Base-by-base conservation (phyloP, 1,140 invertebrate species). In the Oscheius sp. region DNA sequence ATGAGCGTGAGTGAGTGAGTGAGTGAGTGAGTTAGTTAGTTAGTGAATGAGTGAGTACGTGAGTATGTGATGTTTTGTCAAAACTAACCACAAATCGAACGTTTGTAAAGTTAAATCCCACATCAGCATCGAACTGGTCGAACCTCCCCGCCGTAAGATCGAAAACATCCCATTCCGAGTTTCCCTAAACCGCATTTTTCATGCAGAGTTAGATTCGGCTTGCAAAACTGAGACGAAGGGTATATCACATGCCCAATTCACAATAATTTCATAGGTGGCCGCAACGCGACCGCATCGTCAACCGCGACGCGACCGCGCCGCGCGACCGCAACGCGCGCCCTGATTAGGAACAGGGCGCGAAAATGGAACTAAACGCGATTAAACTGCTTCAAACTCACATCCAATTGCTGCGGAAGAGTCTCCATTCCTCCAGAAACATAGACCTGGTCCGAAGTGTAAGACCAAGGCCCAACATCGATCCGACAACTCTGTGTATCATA, bases 401-500 rank as follows among this genome's bases (percentile, higher is more conserved):
- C 59, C 10, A 29, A 3, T 26, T 62, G 13, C 10, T 7, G 10
- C 7, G 10, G 23, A 31, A 26, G 3, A 13, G 32, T 3, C 3
- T 32, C 15, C 26, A 7, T 4, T 29, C 10, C 59, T 13, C 7
- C 59, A 15, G 3, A 29, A 7, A 35, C 13, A 63, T 10, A 63
- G 0, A 71, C 49, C 46, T 64, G 32, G 2, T 64, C 32, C 7
- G 20, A 13, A 4, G 70, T 73, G 32, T 73, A 73, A 18, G 36
- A 64, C 70, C 70, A 73, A 0, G 70, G 70, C n/a, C 70, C 70
- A n/a, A 73, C 59, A 20, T 58, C 45, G 4, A 73, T 49, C 62
- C 36, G 29, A 64, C 70, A 73, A 0, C 29, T 65, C 62, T 73
- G 70, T n/a, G 23, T 15, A 35, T 73, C 70, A 49, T 73, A 73